These are phyloP conservation scores for Malurus cyaneus DNA, from an alignment of 2,113 vertebrate species.

Conservation along the genomic window DNA sequence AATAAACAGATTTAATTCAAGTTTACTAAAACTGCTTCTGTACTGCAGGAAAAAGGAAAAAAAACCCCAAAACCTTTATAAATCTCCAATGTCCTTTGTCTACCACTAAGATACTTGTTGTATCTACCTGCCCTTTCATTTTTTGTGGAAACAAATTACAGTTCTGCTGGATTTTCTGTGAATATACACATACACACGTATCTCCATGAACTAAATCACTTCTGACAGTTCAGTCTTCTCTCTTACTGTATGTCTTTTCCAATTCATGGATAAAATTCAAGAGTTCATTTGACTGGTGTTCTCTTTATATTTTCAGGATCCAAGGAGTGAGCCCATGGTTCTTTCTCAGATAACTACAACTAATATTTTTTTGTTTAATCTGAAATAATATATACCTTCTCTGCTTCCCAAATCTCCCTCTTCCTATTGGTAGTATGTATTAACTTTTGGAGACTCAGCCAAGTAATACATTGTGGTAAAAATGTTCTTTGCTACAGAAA, in stretches of 20 bases:
- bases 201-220: not conserved
- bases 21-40: not conserved
- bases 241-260: not conserved
- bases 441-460: not conserved
- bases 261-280: not conserved
- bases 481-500: not conserved
- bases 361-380: not conserved
- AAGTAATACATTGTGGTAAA: not conserved
- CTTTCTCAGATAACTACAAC: not conserved
- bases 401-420: not conserved
- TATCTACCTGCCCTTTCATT: not conserved
- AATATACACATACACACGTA: not conserved
- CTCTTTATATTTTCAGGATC: not conserved
- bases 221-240: not conserved
- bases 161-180: not conserved
- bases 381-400: not conserved
- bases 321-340: not conserved
- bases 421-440: not conserved
- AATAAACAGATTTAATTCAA: not conserved
- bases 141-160: not conserved
- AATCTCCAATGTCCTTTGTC: not conserved
- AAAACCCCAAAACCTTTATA: not conserved
- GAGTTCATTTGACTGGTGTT: not conserved
- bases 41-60: not conserved
- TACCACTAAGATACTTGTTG: not conserved